Evolutionary conservation across 2,113 vertebrate species (phyloP), one percentile per base, ranked within the genome.

Genomic region (Austrofundulus limnaeus): DNA sequence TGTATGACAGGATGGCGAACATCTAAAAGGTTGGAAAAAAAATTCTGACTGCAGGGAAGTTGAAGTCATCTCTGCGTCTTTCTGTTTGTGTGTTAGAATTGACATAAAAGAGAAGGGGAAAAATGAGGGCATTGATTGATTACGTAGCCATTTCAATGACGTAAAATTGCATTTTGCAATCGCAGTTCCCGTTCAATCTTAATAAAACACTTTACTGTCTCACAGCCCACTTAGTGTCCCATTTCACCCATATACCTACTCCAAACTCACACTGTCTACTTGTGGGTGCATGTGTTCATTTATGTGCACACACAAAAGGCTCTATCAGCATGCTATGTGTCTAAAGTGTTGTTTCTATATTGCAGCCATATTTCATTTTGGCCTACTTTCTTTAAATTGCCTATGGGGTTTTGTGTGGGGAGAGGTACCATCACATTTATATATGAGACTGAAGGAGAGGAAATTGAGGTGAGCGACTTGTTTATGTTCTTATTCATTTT

Each of bases 361-460:
- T 92, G 87, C 86, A 88, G 85, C 79, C 87, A 91, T 92, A 91
- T 90, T 92, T 93, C 90, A 92, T 89, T 90, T 91, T 91, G 91
- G 77, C 90, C 92, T 88, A 91, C 79, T 92, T 90, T 90, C 78
- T 87, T 86, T 86, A 90, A 90, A 90, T 90, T 92, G 87, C 90
- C 88, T 87, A 68, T 90, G 90, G 90, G 91, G 87, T 87, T 91
- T 87, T 77, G 87, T 84, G 90, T 69, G 81, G 86, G 86, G 86
- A 89, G 79, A 79, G 72, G 75, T 89, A 87, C 85, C 77, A 90
- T 84, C 84, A 89, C 84, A 82, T 87, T 91, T 90, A 90, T 91
- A 90, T 88, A 92, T 85, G 74, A 86, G 78, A 88, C 72, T 85
- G 85, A 88, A 86, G 81, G 72, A 61, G 57, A 59, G 59, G 79